Evolutionary conservation across 2,888 invertebrate species (phyloP).

Genomic region (Elysia crispata): DNA sequence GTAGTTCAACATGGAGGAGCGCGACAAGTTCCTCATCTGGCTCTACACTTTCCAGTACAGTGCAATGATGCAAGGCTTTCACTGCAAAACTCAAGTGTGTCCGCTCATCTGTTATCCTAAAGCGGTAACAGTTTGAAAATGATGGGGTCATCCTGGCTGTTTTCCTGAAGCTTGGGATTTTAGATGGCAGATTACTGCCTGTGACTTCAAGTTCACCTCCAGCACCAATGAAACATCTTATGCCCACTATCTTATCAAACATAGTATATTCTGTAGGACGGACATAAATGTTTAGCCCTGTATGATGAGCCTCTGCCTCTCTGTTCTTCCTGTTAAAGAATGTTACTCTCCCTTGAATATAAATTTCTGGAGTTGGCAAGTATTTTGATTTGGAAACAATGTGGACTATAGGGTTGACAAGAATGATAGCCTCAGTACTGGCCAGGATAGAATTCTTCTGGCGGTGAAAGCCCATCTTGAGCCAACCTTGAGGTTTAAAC

Average conservation of each 20-base stretch:
- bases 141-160: slow-evolving; percentile 64
- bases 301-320: slow-evolving; percentile 57
- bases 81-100: slow-evolving; percentile 62
- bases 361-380: slow-evolving; percentile 58
- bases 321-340: slow-evolving; percentile 63
- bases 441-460: slow-evolving; percentile 67
- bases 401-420: slow-evolving; percentile 65
- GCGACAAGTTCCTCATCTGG: slow-evolving; percentile 57
- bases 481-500: slow-evolving; percentile 68
- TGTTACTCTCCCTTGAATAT: slow-evolving; percentile 64
- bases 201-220: slow-evolving; percentile 65
- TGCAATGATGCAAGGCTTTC: slow-evolving; percentile 66
- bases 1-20: slow-evolving; percentile 58
- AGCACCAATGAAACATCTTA: slow-evolving; percentile 68
- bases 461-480: slow-evolving; percentile 70
- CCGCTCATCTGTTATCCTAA: slow-evolving; percentile 62
- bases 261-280: slow-evolving; percentile 63
- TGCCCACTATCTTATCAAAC: slow-evolving; percentile 68
- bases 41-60: slow-evolving; percentile 65
- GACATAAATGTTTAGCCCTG: slow-evolving; percentile 67
- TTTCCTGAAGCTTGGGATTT: slow-evolving; percentile 55
- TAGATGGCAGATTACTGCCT: slow-evolving; percentile 57
- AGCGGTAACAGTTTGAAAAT: slow-evolving; percentile 66
- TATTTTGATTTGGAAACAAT: slow-evolving; percentile 66
- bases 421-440: slow-evolving; percentile 68